Conservation (phyloP, 2,888 invertebrate genomes). For the Drosophila atripex region DNA sequence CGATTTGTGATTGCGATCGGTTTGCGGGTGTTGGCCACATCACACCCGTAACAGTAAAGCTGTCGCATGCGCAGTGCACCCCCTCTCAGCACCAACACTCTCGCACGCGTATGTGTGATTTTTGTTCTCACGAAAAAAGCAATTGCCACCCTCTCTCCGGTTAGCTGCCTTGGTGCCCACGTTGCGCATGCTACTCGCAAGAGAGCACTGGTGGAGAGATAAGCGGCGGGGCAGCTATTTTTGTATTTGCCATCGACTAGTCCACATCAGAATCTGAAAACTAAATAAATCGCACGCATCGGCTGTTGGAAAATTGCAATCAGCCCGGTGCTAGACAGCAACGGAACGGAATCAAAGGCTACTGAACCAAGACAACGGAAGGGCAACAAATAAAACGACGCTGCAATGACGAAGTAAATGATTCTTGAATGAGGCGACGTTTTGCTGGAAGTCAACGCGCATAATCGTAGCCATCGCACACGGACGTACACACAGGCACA, state of each 20-base stretch:
- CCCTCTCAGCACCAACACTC: constrained; percentile 14
- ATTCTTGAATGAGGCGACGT: constrained; percentile 34
- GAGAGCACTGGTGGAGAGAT: constrained; percentile 15
- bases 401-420: constrained; percentile 18
- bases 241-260: constrained; percentile 39
- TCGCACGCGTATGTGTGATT: constrained; percentile 1
- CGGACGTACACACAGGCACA: constrained; percentile 30
- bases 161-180: constrained; percentile 47
- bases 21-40: constrained; percentile 36
- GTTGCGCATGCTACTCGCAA: constrained; percentile 40
- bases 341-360: constrained; percentile 14
- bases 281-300: constrained; percentile 37
- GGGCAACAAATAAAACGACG: constrained; percentile 7
- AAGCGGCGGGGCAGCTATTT: constrained; percentile 42
- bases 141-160: constrained; percentile 60
- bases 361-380: constrained; percentile 7
- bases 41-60: constrained; percentile 47
- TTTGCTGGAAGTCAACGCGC: constrained; percentile 63
- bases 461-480: constrained; percentile 71
- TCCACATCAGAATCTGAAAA: constrained; percentile 43
- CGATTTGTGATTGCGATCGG: constrained; percentile 9
- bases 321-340: constrained; percentile 1
- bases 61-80: constrained; percentile 70
- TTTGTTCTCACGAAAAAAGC: constrained; percentile 5
- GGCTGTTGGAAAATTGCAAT: constrained; percentile 25